Base-by-base conservation (phyloP, 2,797 vertebrate genomes). In the Oreonectes daqikongensis region DNA sequence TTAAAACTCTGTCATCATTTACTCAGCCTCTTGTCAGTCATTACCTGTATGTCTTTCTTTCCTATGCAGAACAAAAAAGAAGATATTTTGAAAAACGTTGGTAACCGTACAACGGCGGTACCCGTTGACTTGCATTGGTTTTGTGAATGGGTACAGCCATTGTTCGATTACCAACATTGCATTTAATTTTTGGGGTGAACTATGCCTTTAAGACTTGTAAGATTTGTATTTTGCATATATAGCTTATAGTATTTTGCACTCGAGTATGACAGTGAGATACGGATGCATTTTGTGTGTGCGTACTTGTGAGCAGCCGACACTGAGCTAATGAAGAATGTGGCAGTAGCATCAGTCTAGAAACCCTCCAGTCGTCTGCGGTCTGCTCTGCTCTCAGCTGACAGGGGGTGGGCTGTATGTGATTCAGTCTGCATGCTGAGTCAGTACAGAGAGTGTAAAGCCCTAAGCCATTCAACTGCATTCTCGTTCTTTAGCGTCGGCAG, bases 361-460 rank as follows among this genome's bases (percentile, higher is more conserved):
- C 12, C 66, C 77, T 70, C 53, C 64, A 79, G 48, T 50, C 59
- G 66, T 61, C 60, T 48, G 26, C 57, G 26, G 57, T 61, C 50
- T 67, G 55, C 40, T 69, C 18, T 26, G 42, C 72, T 75, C 60
- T 66, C 53, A 55, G 75, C 79, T 69, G 38, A 48, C 35, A 40
- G 69, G 65, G 69, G 69, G 73, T 30, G 53, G 59, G 24, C 32
- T 7, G 15, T 30, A 22, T 65, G 30, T 68, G 60, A 77, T 69
- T 73, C 40, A 38, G 73, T 81, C 70, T 83, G 72, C 75, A 80
- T 82, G 83, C 83, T 84, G 83, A 84, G 83, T 84, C 83, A 84
- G 83, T 79, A 81, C 30, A 80, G 80, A 78, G 57, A 72, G 71
- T 35, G 35, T 75, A 79, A 79, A 82, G 81, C 78, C 77, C 65